Evolutionary conservation across 1,140 invertebrate species (phyloP).

Genomic region (Meloidogyne floridensis): DNA sequence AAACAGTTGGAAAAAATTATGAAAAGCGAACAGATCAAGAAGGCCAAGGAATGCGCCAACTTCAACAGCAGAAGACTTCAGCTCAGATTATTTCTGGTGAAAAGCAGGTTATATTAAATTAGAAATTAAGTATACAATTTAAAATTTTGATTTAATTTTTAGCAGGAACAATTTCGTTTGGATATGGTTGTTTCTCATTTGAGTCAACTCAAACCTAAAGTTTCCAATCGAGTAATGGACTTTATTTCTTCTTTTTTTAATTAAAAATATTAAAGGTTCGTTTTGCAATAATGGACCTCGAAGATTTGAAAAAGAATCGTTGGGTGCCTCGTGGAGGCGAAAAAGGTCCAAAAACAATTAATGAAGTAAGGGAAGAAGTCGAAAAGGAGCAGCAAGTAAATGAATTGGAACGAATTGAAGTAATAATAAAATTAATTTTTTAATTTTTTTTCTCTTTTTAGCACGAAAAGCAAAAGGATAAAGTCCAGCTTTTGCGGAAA

Average conservation of each 20-base stretch:
- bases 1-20: slow-evolving; percentile 36
- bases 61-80: neutral
- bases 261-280: neutral
- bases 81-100: neutral
- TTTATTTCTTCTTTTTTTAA: neutral
- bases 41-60: neutral
- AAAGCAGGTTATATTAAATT: neutral
- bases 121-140: neutral
- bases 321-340: slow-evolving; percentile 35
- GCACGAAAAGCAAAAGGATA: slow-evolving; percentile 29
- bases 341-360: slow-evolving; percentile 37
- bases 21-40: slow-evolving; percentile 28
- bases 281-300: slow-evolving; percentile 37
- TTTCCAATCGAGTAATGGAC: slow-evolving; percentile 32
- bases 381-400: slow-evolving; percentile 35
- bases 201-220: slow-evolving; percentile 20
- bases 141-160: neutral
- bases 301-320: slow-evolving; percentile 37
- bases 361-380: slow-evolving; percentile 32
- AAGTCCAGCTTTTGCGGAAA: slow-evolving; percentile 11
- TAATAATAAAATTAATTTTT: slow-evolving; percentile 19
- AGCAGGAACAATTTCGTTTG: slow-evolving; percentile 17
- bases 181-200: slow-evolving; percentile 30
- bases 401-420: slow-evolving; percentile 32
- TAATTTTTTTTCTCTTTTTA: neutral